phyloP scores from a whole-genome alignment of 2,797 vertebrate genomes.

The Sebastolobus altivelis region DNA sequence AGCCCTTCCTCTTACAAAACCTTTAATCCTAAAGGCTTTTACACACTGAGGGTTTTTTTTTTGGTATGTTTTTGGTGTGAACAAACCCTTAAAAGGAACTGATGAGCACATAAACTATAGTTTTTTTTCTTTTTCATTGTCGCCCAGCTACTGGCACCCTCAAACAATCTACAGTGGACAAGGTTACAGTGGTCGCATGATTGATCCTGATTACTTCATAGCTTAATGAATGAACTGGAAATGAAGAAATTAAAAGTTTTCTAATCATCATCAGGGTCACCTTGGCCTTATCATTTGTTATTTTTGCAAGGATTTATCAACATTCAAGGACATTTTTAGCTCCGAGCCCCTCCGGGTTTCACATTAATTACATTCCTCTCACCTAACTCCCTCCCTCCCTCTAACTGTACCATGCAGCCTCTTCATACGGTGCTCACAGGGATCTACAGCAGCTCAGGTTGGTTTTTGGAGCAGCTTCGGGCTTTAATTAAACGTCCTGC shows the following conservation, averaged over 20 bases:
- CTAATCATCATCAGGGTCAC: background rate
- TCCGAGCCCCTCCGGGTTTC: background rate
- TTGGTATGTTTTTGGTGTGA: too few species aligned
- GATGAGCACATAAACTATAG: background rate
- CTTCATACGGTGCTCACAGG: background rate
- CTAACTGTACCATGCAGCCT: background rate
- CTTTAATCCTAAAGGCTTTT: too few species aligned
- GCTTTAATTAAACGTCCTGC: conserved; percentile 64
- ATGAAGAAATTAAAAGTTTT: background rate
- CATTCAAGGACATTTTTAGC: conserved; percentile 20
- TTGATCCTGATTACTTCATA: background rate
- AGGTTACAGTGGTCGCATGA: background rate
- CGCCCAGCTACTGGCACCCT: background rate
- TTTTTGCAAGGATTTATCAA: conserved; percentile 7
- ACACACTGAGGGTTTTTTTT: background rate
- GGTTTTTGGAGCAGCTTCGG: background rate
- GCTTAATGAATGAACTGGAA: background rate
- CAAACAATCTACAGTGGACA: background rate
- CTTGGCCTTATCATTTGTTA: background rate
- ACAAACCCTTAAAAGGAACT: background rate
- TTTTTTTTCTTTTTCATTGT: background rate
- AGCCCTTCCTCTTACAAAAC: too few species aligned
- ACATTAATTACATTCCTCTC: conserved; percentile 27
- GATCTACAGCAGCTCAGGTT: conserved; percentile 10
- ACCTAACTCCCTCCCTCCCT: background rate